Evolutionary conservation across 2,797 vertebrate species (phyloP), one percentile per base, ranked within the genome.

Genomic region (Clarias fuscus): DNA sequence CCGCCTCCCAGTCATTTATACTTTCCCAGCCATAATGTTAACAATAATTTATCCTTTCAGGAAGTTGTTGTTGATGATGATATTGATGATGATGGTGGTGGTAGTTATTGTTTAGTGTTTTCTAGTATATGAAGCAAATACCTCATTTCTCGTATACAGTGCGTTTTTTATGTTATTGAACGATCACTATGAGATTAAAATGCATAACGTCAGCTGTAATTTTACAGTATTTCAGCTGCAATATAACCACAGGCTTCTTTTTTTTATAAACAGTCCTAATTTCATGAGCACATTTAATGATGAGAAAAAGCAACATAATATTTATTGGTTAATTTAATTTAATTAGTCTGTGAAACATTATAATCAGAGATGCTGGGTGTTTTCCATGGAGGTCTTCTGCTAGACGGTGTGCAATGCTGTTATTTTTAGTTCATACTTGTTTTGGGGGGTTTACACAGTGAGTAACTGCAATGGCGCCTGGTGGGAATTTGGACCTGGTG

Each of bases 231-330:
- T 53, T 27, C 56, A 22, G 27, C 5, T 20, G 1, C 30, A 58
- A 30, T 20, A 58, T 77, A 77, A 77, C 75, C 27, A 58, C 75
- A 77, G 56, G 56, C 56, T 30, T 58, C 10, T 37, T 37, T 37
- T 37, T 73, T 48, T 27, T 17, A 27, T 53, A 59, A 77, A 59
- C n/a, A 4, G 4, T 59, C 53, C 27, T 58, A 33, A 33, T 30
- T 77, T 77, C 27, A 77, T 76, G 48, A 17, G 15, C 48, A 58
- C 48, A 76, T 77, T 77, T 20, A 77, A 27, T 77, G 58, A 77
- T 77, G 58, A n/a, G 75, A 8, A 33, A 33, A 48, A 33, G 27
- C 15, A 33, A 78, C 20, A 78, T 59, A 78, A 59, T 78, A 59
- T 78, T 14, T 61, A 78, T 61, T 58, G 53, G 15, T 5, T 59